phyloP scores from a whole-genome alignment of 1,140 invertebrate species.

The Campoletis sonorensis region DNA sequence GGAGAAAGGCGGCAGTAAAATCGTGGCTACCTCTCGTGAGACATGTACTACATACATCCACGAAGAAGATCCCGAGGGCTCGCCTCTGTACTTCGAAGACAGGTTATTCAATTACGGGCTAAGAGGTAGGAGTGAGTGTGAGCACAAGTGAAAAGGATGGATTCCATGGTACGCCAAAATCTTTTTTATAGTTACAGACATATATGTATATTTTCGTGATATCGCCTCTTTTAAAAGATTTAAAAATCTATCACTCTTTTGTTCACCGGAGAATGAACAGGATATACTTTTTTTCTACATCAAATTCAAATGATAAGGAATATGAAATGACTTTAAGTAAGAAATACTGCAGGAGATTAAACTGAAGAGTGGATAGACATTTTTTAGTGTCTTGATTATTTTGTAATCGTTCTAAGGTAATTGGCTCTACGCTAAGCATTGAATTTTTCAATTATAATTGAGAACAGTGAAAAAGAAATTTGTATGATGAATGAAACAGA shows the following conservation, averaged over 20 bases:
- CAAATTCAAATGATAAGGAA: no score
- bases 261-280: neutral
- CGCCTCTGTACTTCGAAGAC: slow-evolving; percentile 60
- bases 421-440: no score
- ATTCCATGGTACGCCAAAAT: slow-evolving; percentile 56
- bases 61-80: slow-evolving; percentile 49
- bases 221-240: neutral
- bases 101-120: slow-evolving; percentile 71
- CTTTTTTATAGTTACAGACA: slow-evolving; percentile 47
- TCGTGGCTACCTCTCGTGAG: slow-evolving; percentile 57
- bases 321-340: no score
- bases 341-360: no score
- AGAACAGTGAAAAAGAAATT: no score
- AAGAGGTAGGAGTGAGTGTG: slow-evolving; percentile 62
- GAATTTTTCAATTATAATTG: no score
- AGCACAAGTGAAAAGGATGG: slow-evolving; percentile 53
- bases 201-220: neutral
- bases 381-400: no score
- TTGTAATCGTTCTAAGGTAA: no score
- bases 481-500: no score
- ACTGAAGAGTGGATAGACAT: no score
- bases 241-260: neutral
- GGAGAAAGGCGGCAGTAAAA: slow-evolving; percentile 39
- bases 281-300: no score
- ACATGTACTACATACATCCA: neutral